A percentile compares a stretch with the other conserved stretches of the same genome.
phyloP scores from a whole-genome alignment of 2,888 invertebrate genomes.

The Drosophila putrida region DNA sequence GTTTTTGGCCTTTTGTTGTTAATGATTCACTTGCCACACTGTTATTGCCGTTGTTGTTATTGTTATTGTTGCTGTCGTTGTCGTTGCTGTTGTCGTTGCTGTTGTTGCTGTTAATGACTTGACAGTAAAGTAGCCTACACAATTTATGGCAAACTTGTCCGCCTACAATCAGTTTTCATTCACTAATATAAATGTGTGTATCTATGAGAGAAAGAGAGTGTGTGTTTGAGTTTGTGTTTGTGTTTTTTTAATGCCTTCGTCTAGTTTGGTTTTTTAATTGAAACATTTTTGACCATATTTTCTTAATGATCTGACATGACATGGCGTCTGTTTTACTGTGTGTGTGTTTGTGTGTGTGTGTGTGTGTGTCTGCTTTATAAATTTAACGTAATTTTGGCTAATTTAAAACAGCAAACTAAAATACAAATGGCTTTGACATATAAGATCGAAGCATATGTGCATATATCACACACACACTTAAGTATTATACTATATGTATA shows the following conservation, averaged over 20 bases:
- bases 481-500: constrained; percentile 13
- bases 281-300: constrained; percentile 80
- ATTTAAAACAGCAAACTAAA: constrained; percentile 66
- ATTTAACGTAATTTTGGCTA: constrained; percentile 66
- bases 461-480: constrained; percentile 21
- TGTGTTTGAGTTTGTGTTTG: constrained; percentile 15
- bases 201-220: constrained; percentile 3
- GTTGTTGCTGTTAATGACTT: constrained; percentile 73
- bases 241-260: constrained; percentile 50
- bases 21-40: constrained; percentile 68
- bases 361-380: constrained; percentile 44
- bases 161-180: constrained; percentile 77
- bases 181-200: constrained; percentile 28
- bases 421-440: constrained; percentile 35
- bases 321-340: constrained; percentile 64
- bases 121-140: constrained; percentile 79
- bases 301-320: constrained; percentile 78
- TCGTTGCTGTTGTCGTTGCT: constrained; percentile 51
- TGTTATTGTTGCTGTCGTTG: constrained; percentile 36
- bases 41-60: constrained; percentile 36
- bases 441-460: constrained; percentile 26
- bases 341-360: constrained; percentile 8
- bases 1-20: constrained; percentile 58
- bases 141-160: constrained; percentile 80
- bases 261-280: constrained; percentile 71